Percentiles rank a stretch among this genome's conserved stretches.
Evolutionary conservation across 2,797 vertebrate genomes (phyloP).

Genomic region (Gymnoscopelus microlampas): DNA sequence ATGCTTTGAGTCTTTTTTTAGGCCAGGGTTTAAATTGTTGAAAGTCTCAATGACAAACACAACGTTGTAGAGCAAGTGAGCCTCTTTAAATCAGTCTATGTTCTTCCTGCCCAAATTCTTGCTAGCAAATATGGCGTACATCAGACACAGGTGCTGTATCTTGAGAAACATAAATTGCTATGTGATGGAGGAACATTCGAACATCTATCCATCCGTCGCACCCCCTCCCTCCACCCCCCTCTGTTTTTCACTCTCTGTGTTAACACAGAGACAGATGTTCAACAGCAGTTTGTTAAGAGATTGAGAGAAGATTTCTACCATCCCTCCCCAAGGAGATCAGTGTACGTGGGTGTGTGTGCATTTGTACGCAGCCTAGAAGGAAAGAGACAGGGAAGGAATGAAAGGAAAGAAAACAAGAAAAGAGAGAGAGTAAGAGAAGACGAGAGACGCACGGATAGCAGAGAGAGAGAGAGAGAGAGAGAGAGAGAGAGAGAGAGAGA

Average conservation of each 20-base stretch:
- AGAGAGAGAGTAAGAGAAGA: slow-evolving; percentile 19
- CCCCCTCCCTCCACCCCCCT: slow-evolving; percentile 60
- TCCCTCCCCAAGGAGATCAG: slow-evolving; percentile 62
- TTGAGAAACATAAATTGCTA: slow-evolving; percentile 57
- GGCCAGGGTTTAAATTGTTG: not conserved
- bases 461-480: slow-evolving; percentile 1
- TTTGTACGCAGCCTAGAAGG: slow-evolving; percentile 32
- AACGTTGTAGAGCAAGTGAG: slow-evolving; percentile 1
- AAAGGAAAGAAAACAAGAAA: not conserved
- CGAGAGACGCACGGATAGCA: slow-evolving; percentile 10
- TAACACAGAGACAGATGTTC: slow-evolving; percentile 68
- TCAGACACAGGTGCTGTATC: slow-evolving; percentile 23
- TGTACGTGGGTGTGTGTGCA: slow-evolving; percentile 32
- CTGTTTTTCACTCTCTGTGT: slow-evolving; percentile 19
- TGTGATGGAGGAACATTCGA: slow-evolving; percentile 42
- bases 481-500: not conserved
- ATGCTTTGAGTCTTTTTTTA: too few species aligned
- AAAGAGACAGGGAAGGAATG: slow-evolving; percentile 14
- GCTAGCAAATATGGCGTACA: slow-evolving; percentile 35
- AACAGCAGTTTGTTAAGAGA: slow-evolving; percentile 70
- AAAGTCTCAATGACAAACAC: not conserved
- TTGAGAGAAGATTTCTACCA: slow-evolving; percentile 62
- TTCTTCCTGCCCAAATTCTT: slow-evolving; percentile 13
- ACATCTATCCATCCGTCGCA: slow-evolving; percentile 9
- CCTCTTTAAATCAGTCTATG: slow-evolving; percentile 13